Conservation (phyloP, 2,888 invertebrate species). For the Acleris literana region DNA sequence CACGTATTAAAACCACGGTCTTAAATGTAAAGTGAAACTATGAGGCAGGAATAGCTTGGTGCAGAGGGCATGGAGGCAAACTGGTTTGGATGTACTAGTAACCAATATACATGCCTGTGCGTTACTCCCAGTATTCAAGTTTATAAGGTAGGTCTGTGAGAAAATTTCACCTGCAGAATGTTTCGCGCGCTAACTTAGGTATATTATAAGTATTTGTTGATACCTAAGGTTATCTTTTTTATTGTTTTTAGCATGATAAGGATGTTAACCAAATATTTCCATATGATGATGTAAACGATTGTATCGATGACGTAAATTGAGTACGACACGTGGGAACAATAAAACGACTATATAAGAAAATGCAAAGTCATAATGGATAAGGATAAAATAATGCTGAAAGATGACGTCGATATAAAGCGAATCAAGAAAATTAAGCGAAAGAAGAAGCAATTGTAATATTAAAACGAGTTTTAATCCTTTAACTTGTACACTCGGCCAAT, state of each 20-base stretch:
- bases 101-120: conserved; percentile 79
- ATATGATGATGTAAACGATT: background rate
- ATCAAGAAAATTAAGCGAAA: background rate
- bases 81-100: conserved; percentile 80
- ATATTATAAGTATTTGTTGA: background rate
- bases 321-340: background rate
- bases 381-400: background rate
- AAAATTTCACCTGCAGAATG: conserved; percentile 72
- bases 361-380: background rate
- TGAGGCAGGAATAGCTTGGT: conserved; percentile 64
- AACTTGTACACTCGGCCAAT: too few relatives aligned
- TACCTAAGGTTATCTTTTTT: background rate
- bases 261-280: background rate
- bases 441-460: background rate
- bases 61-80: conserved; percentile 75
- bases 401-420: background rate
- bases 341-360: background rate
- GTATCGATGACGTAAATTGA: background rate
- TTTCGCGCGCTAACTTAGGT: background rate
- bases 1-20: conserved; percentile 25
- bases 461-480: background rate
- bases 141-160: conserved; percentile 73
- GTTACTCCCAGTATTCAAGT: conserved; percentile 71
- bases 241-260: background rate
- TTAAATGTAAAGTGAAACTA: conserved; percentile 66